A percentile compares a stretch with the other conserved stretches of the same genome.
These are phyloP conservation scores for Glaucomys volans DNA, from an alignment of 2,113 vertebrate genomes.

Conservation along the genomic window DNA sequence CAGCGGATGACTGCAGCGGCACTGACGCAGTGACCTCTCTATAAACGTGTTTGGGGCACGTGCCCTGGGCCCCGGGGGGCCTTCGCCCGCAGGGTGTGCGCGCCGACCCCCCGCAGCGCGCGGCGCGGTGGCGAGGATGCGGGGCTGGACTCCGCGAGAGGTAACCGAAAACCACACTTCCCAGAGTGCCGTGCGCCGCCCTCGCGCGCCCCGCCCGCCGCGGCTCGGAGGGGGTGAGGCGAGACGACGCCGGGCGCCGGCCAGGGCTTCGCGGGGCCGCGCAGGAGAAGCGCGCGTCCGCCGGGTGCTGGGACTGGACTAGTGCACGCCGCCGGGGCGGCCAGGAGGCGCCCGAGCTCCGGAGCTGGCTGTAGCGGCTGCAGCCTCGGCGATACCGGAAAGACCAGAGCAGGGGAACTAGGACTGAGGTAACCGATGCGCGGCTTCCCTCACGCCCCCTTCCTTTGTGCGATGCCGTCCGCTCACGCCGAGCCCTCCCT, in stretches of 20 bases:
- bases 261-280: background rate
- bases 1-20: background rate
- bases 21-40: no score
- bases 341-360: background rate
- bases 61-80: accelerated
- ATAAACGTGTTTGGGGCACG: no score
- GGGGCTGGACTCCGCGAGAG: background rate
- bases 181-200: conserved; percentile 57
- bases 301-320: accelerated
- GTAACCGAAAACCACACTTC: conserved; percentile 57
- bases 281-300: background rate
- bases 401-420: background rate
- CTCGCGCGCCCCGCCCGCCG: background rate
- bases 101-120: no score
- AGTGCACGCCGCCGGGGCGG: background rate
- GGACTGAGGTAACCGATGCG: conserved; percentile 53
- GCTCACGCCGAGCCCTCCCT: background rate
- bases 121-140: accelerated
- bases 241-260: background rate
- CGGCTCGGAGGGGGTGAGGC: accelerated
- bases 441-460: no score
- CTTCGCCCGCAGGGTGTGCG: accelerated
- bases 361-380: background rate
- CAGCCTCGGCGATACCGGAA: background rate
- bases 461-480: background rate